phyloP scores from a whole-genome alignment of 2,797 vertebrate species.

The Catharus ustulatus region DNA sequence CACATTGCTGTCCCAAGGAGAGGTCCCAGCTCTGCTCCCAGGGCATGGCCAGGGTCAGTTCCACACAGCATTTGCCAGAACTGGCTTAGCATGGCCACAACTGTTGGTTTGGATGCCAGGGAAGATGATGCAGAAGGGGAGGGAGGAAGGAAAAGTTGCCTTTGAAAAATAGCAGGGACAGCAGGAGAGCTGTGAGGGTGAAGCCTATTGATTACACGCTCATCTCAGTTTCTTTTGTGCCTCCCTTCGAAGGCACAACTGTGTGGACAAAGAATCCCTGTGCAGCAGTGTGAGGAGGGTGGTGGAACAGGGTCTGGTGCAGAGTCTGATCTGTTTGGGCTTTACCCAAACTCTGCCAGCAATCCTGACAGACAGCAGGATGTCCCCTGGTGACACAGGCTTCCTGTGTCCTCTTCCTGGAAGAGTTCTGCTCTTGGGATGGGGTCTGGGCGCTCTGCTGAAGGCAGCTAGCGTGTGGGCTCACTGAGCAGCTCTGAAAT shows the following conservation, averaged over 20 bases:
- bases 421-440: not conserved
- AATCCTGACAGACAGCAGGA: not conserved
- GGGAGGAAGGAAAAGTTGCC: conserved; percentile 28
- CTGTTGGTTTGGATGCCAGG: not conserved
- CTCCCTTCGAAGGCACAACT: not conserved
- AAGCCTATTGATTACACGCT: conserved; percentile 45
- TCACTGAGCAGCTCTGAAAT: not conserved
- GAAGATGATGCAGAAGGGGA: not conserved
- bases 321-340: not conserved
- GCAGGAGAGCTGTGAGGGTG: conserved; percentile 7
- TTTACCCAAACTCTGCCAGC: not conserved
- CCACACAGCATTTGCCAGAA: not conserved
- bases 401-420: not conserved
- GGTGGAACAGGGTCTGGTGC: not conserved
- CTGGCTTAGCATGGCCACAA: not conserved
- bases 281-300: not conserved
- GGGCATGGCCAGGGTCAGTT: fast-evolving
- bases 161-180: conserved; percentile 35
- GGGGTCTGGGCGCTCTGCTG: not conserved
- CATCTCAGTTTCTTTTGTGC: not conserved
- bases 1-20: too few relatives aligned
- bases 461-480: not conserved
- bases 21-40: not conserved
- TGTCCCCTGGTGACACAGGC: not conserved
- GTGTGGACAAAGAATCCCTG: not conserved